Evolutionary conservation across 2,888 invertebrate genomes (phyloP), one percentile per base, ranked within the genome.

Genomic region (Leucophora obtusa): DNA sequence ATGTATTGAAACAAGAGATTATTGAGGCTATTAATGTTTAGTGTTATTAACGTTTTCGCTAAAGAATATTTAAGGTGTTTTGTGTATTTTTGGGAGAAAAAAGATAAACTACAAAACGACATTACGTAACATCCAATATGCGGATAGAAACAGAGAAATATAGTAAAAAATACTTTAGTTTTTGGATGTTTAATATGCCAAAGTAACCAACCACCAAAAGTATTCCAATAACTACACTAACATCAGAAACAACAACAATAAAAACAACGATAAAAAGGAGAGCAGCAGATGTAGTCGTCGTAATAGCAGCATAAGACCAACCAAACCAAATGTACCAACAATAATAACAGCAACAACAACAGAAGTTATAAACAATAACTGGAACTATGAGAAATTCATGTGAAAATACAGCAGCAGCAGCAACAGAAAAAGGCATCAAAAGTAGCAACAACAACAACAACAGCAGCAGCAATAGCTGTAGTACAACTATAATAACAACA

Each of bases 311-410:
- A 73, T 59, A 73, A 62, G 63, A 68, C 63, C 33, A 72, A 56
- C 18, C 17, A 43, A 15, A 63, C 65, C 66, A 73, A 24, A 43
- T 24, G 24, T 28, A 50, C 33, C 56, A 58, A 50, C 69, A 68
- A 56, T 28, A 28, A 28, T 5, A 24, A 24, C 68, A 56, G 21
- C 70, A 58, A 8, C 58, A 59, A 60, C 51, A 53, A 60, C 65
- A 79, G 17, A 80, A 73, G 81, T 76, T 81, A 81, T 73, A 77
- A 81, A 80, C 80, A 80, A 80, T 76, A 80, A 80, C 75, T 76
- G 77, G 59, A 81, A 81, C 81, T 81, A 73, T 76, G 69, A 81
- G 81, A 81, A 81, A 81, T 73, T 73, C 76, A 81, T 73, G 54
- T 69, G 80, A 72, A 80, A 68, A 47, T 71, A 62, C 62, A 73